phyloP scores from a whole-genome alignment of 2,797 vertebrate species.

The Octomys mimax region DNA sequence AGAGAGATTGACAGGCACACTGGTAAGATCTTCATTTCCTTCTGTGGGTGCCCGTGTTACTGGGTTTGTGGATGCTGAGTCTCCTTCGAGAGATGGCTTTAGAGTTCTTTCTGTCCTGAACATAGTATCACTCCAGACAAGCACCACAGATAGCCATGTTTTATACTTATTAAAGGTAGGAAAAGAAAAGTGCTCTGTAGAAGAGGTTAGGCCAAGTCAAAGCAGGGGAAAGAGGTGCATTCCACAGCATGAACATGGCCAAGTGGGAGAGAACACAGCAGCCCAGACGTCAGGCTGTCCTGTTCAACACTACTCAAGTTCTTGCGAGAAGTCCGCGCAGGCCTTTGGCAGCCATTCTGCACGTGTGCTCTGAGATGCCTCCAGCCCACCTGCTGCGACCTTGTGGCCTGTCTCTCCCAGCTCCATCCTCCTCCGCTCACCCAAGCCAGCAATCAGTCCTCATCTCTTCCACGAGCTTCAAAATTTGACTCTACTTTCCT shows the following conservation, averaged over 20 bases:
- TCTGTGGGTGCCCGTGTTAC: not conserved
- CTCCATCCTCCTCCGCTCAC: not conserved
- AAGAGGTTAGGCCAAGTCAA: not conserved
- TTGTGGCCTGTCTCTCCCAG: not conserved
- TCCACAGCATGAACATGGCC: not conserved
- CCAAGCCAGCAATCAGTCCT: not conserved
- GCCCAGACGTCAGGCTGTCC: not conserved
- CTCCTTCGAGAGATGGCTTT: not conserved
- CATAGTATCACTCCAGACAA: not conserved
- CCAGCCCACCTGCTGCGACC: not conserved
- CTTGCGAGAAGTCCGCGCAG: not conserved
- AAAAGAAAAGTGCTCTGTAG: not conserved
- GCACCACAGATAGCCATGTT: not conserved
- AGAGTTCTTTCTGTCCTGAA: not conserved
- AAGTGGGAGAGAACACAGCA: not conserved
- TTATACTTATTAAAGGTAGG: not conserved
- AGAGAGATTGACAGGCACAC: not conserved
- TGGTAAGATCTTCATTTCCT: not conserved
- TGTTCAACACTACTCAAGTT: not conserved
- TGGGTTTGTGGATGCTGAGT: not conserved
- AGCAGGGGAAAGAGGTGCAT: not conserved
- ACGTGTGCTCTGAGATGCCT: not conserved
- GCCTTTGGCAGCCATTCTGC: not conserved
- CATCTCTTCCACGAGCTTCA: not conserved
- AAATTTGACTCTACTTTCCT: slow-evolving; percentile 24